These are phyloP conservation scores for Euphonia xanthogaster DNA, from an alignment of 2,797 vertebrate genomes.

Conservation along the genomic window DNA sequence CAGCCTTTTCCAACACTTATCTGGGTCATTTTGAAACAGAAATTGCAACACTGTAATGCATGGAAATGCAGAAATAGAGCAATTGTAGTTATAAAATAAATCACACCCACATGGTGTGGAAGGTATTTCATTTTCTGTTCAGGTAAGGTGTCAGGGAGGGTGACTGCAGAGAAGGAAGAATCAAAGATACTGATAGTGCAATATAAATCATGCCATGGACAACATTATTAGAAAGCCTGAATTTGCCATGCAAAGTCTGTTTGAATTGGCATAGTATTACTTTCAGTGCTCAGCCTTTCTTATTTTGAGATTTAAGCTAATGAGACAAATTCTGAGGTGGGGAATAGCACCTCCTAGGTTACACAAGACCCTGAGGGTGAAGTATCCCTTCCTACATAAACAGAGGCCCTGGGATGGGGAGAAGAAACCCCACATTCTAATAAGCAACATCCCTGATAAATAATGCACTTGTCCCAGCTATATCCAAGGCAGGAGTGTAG, in stretches of 20 bases:
- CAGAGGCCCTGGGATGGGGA: not conserved
- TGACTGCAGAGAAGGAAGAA: not conserved
- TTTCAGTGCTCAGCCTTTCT: not conserved
- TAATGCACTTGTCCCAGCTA: not conserved
- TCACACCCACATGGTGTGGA: not conserved
- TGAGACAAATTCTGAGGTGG: not conserved
- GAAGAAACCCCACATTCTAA: not conserved
- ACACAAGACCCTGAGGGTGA: not conserved
- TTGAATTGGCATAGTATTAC: not conserved
- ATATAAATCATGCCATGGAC: not conserved
- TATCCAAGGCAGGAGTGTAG: not conserved
- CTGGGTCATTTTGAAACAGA: conserved; percentile 19
- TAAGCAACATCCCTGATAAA: not conserved
- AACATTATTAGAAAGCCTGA: not conserved
- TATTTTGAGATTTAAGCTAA: not conserved
- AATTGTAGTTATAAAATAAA: not conserved
- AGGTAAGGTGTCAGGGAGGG: not conserved
- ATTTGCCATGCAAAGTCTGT: not conserved
- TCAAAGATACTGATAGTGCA: not conserved
- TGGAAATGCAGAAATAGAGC: not conserved
- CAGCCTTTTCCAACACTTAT: not conserved
- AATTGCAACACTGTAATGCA: conserved; percentile 1
- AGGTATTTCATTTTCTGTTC: not conserved
- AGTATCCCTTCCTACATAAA: not conserved
- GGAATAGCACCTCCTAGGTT: not conserved